phyloP scores from a whole-genome alignment of 2,888 invertebrate species.

The Drosophila longiperda region DNA sequence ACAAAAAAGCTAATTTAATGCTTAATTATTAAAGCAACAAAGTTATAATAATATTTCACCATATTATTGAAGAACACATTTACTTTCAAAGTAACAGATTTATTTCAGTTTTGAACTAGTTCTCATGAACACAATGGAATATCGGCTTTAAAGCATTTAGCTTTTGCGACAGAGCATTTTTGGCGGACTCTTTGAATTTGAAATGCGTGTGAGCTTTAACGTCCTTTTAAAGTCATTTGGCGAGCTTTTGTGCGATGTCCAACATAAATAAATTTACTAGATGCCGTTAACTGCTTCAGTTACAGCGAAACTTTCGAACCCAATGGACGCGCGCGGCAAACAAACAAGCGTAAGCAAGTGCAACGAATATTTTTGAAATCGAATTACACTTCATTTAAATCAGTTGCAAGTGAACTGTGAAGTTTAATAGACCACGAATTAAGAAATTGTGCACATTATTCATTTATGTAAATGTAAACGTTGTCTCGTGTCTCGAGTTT shows the following conservation, averaged over 20 bases:
- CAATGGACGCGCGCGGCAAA: conserved; percentile 58
- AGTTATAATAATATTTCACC: not conserved
- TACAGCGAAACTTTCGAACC: conserved; percentile 72
- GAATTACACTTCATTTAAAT: conserved; percentile 51
- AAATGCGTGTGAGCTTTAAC: conserved; percentile 38
- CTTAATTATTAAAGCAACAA: not conserved
- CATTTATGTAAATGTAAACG: conserved; percentile 42
- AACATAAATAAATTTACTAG: conserved; percentile 45
- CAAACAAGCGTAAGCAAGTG: conserved; percentile 22
- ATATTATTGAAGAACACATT: too few species aligned
- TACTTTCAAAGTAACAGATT: too few species aligned
- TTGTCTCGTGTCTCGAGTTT: not conserved
- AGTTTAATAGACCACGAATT: conserved; percentile 45
- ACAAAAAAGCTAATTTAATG: not conserved
- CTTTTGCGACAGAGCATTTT: not conserved
- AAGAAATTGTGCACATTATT: conserved; percentile 30
- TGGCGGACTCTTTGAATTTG: conserved; percentile 26
- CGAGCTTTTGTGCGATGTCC: conserved; percentile 53
- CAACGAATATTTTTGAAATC: conserved; percentile 59
- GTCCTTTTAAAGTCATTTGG: conserved; percentile 72
- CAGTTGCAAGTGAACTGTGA: conserved; percentile 48
- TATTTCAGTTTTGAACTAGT: not conserved
- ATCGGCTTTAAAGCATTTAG: not conserved
- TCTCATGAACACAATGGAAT: not conserved
- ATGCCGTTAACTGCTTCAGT: conserved; percentile 64